phyloP scores from a whole-genome alignment of 2,113 vertebrate genomes.

The Chionomys nivalis region DNA sequence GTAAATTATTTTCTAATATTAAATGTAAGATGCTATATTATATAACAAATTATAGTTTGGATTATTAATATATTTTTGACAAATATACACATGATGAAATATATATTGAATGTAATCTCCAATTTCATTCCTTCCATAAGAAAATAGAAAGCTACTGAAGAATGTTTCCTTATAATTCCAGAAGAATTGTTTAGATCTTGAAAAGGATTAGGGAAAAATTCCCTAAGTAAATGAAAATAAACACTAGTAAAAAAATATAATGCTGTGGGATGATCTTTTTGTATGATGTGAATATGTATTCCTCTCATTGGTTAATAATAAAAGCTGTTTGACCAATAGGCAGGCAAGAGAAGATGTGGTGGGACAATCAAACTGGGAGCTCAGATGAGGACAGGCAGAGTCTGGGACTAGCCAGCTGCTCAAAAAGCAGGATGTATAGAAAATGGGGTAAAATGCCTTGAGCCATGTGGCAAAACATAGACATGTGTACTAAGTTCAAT shows the following conservation, averaged over 20 bases:
- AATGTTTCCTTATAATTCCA: background rate
- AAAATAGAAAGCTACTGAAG: background rate
- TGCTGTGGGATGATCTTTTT: too few species aligned
- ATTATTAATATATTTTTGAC: background rate
- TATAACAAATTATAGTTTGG: background rate
- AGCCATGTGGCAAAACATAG: too few species aligned
- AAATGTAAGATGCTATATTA: background rate
- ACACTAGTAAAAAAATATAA: background rate
- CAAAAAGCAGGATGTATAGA: too few species aligned
- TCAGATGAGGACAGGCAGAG: too few species aligned
- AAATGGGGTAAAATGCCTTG: too few species aligned
- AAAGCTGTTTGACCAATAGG: too few species aligned
- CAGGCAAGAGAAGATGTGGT: too few species aligned
- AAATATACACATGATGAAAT: background rate
- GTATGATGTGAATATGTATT: too few species aligned
- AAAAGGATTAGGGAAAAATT: background rate
- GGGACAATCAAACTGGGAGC: too few species aligned
- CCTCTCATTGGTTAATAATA: too few species aligned
- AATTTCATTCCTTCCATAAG: background rate
- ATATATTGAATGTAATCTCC: background rate
- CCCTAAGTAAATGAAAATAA: background rate
- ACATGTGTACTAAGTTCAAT: too few species aligned
- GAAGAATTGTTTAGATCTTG: background rate
- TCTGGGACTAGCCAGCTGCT: too few species aligned
- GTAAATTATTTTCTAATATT: background rate